Evolutionary conservation across 2,888 invertebrate species (phyloP).

Genomic region (Drosophila borealis): DNA sequence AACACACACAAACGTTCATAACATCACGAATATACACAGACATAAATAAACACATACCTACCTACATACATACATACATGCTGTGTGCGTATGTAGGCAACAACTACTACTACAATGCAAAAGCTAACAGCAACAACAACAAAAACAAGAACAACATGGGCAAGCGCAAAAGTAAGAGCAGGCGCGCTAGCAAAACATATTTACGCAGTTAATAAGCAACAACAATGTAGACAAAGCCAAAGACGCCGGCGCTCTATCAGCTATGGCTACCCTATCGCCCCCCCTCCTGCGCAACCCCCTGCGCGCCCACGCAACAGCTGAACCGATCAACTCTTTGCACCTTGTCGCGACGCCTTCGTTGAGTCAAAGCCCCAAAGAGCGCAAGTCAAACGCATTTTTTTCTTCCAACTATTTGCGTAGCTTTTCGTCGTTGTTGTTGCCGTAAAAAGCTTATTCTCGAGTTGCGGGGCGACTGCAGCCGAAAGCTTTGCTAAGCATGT

Average conservation of each 20-base stretch:
- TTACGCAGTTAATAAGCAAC: constrained; percentile 70
- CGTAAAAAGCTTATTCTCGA: constrained; percentile 44
- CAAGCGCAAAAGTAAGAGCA: constrained; percentile 40
- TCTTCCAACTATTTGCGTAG: constrained; percentile 40
- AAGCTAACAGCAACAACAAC: constrained; percentile 39
- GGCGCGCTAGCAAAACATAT: constrained; percentile 43
- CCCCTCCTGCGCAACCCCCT: neutral
- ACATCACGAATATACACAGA: constrained; percentile 33
- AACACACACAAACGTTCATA: constrained; percentile 41
- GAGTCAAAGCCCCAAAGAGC: constrained; percentile 33
- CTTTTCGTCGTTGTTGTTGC: constrained; percentile 22
- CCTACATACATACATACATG: constrained; percentile 14
- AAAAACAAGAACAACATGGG: constrained; percentile 27
- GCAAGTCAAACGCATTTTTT: constrained; percentile 63
- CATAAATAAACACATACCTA: constrained; percentile 10
- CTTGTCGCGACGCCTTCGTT: constrained; percentile 25
- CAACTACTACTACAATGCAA: constrained; percentile 29
- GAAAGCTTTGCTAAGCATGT: constrained; percentile 40
- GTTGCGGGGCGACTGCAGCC: constrained; percentile 36
- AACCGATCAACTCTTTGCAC: constrained; percentile 48
- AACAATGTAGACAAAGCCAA: constrained; percentile 48
- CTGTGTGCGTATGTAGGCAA: constrained; percentile 25
- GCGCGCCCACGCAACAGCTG: constrained; percentile 18
- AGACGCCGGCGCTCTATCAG: constrained; percentile 68
- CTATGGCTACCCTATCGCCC: neutral